Conservation (phyloP, 1,140 invertebrate genomes). For the Cydia fagiglandana region DNA sequence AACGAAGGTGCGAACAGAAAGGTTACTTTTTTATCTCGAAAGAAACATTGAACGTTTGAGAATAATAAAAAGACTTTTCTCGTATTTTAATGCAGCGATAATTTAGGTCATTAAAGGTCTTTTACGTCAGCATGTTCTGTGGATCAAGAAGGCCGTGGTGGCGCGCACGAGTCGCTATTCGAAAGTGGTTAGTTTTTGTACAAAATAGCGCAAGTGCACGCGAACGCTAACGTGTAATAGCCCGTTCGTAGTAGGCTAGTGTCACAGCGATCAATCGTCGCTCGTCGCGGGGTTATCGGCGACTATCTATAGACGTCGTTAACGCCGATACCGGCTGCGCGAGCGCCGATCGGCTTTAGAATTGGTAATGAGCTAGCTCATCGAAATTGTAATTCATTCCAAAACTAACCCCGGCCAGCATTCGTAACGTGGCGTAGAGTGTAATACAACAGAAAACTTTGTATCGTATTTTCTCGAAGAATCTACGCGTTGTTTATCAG, state of each 20-base stretch:
- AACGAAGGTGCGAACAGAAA: background rate
- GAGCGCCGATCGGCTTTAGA: slow-evolving; percentile 23
- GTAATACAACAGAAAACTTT: slow-evolving; percentile 12
- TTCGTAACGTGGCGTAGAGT: background rate
- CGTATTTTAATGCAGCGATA: background rate
- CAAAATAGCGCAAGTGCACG: background rate
- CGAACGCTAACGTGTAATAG: background rate
- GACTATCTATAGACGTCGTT: slow-evolving; percentile 23
- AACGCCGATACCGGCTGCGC: slow-evolving; percentile 3
- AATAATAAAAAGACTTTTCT: background rate
- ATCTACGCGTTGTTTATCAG: background rate
- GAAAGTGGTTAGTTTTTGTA: background rate
- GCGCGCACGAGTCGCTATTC: background rate
- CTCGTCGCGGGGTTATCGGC: slow-evolving; percentile 22
- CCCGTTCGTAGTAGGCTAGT: background rate
- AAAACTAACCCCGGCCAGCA: slow-evolving; percentile 13
- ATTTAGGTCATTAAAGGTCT: background rate
- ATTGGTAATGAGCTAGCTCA: slow-evolving; percentile 31
- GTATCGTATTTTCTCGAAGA: background rate
- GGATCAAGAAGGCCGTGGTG: background rate
- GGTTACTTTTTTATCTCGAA: background rate
- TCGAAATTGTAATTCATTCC: slow-evolving; percentile 31
- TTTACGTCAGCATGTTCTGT: background rate
- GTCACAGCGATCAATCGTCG: slow-evolving; percentile 11
- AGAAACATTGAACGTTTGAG: slow-evolving; percentile 3